A percentile compares a stretch with the other conserved stretches of the same genome.
phyloP scores from a whole-genome alignment of 1,140 invertebrate genomes.

The Daktulosphaira vitifoliae region DNA sequence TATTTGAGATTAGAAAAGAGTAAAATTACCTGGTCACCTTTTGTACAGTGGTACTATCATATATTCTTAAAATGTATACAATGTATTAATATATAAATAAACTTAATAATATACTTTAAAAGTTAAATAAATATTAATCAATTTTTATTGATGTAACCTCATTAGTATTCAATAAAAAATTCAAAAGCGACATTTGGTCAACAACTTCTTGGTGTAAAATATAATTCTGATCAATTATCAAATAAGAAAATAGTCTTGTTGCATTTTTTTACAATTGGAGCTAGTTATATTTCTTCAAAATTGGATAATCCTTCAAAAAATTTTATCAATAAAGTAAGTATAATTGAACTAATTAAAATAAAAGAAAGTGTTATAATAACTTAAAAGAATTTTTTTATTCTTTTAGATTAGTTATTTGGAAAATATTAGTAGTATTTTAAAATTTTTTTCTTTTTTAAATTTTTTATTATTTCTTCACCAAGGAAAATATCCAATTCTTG shows the following conservation, averaged over 20 bases:
- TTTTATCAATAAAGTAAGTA: background rate
- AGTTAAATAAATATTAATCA: conserved; percentile 2
- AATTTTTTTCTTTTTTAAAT: conserved; percentile 51
- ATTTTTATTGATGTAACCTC: conserved; percentile 4
- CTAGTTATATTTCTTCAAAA: conserved; percentile 1
- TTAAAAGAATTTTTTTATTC: background rate
- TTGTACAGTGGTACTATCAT: background rate
- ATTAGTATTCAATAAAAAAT: conserved; percentile 48
- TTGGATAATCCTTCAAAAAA: conserved; percentile 16
- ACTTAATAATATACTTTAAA: too few species aligned
- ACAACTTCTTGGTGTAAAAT: conserved; percentile 52
- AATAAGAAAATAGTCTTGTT: conserved; percentile 21
- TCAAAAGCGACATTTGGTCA: conserved; percentile 53
- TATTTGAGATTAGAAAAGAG: background rate
- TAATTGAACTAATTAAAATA: too few species aligned
- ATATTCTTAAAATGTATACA: background rate
- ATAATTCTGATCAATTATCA: conserved; percentile 43
- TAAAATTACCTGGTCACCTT: background rate
- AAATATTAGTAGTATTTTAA: conserved; percentile 48
- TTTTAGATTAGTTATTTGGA: conserved; percentile 25
- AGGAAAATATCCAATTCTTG: conserved; percentile 52
- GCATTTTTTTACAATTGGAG: conserved; percentile 6
- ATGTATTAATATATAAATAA: background rate
- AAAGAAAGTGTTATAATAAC: background rate
- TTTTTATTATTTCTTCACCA: conserved; percentile 54